Percentiles rank a stretch among this genome's conserved stretches.
phyloP scores from a whole-genome alignment of 1,140 invertebrate genomes.

The Helicoverpa zea region DNA sequence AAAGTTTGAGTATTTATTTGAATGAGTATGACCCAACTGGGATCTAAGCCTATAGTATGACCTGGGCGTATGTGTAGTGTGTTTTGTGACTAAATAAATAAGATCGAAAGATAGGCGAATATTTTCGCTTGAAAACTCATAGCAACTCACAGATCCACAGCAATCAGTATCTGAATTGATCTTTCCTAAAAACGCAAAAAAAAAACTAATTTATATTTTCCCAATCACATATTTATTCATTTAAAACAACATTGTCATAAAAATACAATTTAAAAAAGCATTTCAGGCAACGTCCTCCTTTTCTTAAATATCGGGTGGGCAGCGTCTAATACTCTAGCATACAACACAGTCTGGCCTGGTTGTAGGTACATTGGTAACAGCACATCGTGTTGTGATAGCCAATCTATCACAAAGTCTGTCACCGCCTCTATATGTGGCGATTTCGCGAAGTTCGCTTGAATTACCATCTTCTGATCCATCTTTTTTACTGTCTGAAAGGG shows the following conservation, averaged over 20 bases:
- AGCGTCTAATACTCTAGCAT: constrained; percentile 53
- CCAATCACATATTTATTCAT: neutral
- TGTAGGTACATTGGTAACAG: constrained; percentile 75
- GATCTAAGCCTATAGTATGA: too few relatives aligned
- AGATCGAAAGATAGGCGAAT: too few relatives aligned
- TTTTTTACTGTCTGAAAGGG: constrained; percentile 54
- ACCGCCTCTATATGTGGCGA: constrained; percentile 72
- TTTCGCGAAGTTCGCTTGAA: constrained; percentile 70
- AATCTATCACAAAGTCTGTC: constrained; percentile 75
- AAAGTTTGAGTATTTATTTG: too few relatives aligned
- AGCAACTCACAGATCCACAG: too few relatives aligned
- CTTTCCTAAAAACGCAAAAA: too few relatives aligned
- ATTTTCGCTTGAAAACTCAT: too few relatives aligned
- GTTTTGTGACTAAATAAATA: too few relatives aligned
- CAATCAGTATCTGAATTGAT: too few relatives aligned
- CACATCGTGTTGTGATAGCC: constrained; percentile 73
- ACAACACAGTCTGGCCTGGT: constrained; percentile 58
- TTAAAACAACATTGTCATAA: neutral
- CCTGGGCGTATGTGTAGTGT: too few relatives aligned
- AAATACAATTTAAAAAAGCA: neutral
- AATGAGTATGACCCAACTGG: too few relatives aligned
- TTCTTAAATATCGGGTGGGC: constrained; percentile 65
- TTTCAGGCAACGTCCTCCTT: neutral
- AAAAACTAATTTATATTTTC: too few relatives aligned
- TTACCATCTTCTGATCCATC: constrained; percentile 51